Evolutionary conservation across 1,140 invertebrate genomes (phyloP).

Genomic region (Aphaenogaster floridana): DNA sequence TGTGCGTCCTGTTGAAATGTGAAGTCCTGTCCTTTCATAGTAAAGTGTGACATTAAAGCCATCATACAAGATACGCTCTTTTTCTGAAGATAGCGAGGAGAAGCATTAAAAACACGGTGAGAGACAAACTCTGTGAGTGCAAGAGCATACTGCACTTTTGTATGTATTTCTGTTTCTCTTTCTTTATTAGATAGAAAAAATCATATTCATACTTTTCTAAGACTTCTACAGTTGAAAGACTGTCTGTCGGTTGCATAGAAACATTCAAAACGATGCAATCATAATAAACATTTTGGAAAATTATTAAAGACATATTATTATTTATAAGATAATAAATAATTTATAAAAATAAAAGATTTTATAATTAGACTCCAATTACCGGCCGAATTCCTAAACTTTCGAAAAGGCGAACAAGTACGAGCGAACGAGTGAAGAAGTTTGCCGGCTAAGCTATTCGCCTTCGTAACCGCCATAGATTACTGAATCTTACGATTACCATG

Average conservation of each 20-base stretch:
- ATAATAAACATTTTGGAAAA: not conserved
- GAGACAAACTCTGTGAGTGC: conserved; percentile 40
- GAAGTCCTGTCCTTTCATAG: conserved; percentile 27
- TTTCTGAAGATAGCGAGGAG: conserved; percentile 28
- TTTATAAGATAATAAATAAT: no score
- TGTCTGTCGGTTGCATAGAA: not conserved
- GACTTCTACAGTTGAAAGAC: not conserved
- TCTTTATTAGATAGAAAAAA: conserved; percentile 3
- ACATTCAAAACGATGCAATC: not conserved
- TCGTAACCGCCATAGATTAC: conserved; percentile 35
- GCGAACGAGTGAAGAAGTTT: conserved; percentile 63
- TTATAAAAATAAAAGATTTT: no score
- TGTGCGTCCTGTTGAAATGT: not conserved
- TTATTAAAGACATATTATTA: not conserved
- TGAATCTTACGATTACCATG: not conserved
- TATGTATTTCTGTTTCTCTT: not conserved
- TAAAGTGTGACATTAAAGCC: conserved; percentile 53
- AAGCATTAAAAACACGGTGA: conserved; percentile 37
- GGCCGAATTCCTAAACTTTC: conserved; percentile 65
- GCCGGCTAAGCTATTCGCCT: conserved; percentile 7
- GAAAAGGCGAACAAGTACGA: conserved; percentile 54
- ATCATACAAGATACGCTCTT: conserved; percentile 41
- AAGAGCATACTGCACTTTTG: conserved; percentile 41
- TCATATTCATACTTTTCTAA: conserved; percentile 12
- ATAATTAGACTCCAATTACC: conserved; percentile 76